A percentile compares a stretch with the other conserved stretches of the same genome.
Evolutionary conservation across 64 coral and sea anemone species (phyloP).

Genomic region (Cladopsammia gracilis): DNA sequence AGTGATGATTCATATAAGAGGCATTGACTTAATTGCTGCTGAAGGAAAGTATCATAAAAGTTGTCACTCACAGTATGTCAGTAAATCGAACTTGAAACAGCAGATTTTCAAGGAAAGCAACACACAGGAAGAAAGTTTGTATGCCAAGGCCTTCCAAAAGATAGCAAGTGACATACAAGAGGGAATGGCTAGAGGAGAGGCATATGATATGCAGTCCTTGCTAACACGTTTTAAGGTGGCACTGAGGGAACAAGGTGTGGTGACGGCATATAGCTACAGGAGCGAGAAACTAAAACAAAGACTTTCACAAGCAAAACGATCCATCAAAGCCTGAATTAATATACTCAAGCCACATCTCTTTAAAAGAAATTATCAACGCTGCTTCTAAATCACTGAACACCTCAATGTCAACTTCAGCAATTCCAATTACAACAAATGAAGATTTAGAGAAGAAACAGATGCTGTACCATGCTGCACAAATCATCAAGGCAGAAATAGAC

Average conservation of each 20-base stretch:
- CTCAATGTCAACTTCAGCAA: background rate
- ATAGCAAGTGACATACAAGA: background rate
- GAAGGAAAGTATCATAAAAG: slow-evolving; percentile 39
- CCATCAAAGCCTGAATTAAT: slow-evolving; percentile 51
- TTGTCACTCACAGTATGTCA: slow-evolving; percentile 23
- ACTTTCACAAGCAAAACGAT: slow-evolving; percentile 51
- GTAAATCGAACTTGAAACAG: slow-evolving; percentile 36
- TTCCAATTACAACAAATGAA: background rate
- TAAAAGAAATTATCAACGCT: slow-evolving; percentile 62
- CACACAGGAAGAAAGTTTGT: background rate
- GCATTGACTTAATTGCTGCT: slow-evolving; percentile 35
- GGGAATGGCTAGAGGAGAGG: background rate
- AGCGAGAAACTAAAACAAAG: slow-evolving; percentile 19
- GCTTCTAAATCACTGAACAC: slow-evolving; percentile 14
- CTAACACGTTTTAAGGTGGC: background rate
- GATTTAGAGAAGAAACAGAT: background rate
- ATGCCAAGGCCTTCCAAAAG: slow-evolving; percentile 5
- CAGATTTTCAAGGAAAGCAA: background rate
- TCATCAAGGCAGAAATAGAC: background rate
- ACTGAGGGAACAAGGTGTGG: too few relatives aligned
- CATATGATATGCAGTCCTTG: background rate
- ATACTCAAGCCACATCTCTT: slow-evolving; percentile 53
- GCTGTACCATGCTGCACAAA: background rate
- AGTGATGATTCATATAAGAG: background rate
- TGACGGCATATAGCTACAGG: background rate